A percentile compares a stretch with the other conserved stretches of the same genome.
phyloP scores from a whole-genome alignment of 2,888 invertebrate genomes.

The Cactoblastis cactorum region DNA sequence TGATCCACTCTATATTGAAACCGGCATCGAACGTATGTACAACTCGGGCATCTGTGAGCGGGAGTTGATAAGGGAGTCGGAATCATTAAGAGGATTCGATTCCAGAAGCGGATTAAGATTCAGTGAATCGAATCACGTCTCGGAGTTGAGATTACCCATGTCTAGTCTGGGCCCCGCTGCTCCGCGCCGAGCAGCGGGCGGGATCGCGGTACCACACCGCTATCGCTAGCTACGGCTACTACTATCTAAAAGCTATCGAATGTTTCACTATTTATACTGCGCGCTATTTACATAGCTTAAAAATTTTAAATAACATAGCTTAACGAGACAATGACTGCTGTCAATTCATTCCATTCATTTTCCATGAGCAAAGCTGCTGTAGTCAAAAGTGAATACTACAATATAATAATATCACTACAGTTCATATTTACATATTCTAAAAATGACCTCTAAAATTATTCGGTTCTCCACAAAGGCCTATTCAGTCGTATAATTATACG shows the following conservation, averaged over 20 bases:
- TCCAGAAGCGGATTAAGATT: no score
- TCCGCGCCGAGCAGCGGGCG: not conserved
- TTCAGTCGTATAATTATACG: not conserved
- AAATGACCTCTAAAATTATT: not conserved
- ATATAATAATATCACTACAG: not conserved
- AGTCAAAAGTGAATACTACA: not conserved
- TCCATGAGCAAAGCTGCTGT: not conserved
- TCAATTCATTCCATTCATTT: not conserved
- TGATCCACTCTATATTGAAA: no score
- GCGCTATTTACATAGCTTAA: constrained; percentile 6
- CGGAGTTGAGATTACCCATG: no score
- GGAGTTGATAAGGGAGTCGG: no score
- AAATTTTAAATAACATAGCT: not conserved
- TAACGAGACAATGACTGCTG: not conserved
- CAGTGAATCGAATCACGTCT: no score
- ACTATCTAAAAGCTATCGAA: not conserved
- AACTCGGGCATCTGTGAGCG: no score
- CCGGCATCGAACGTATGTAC: no score
- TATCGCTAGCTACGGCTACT: not conserved
- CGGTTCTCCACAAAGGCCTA: not conserved
- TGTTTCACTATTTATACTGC: not conserved
- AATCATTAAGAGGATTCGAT: no score
- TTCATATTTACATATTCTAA: not conserved
- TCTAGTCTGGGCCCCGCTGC: no score
- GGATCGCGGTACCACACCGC: not conserved